A percentile compares a stretch with the other conserved stretches of the same genome.
Conservation (phyloP, 2,113 vertebrate genomes). For the Poecile atricapillus region DNA sequence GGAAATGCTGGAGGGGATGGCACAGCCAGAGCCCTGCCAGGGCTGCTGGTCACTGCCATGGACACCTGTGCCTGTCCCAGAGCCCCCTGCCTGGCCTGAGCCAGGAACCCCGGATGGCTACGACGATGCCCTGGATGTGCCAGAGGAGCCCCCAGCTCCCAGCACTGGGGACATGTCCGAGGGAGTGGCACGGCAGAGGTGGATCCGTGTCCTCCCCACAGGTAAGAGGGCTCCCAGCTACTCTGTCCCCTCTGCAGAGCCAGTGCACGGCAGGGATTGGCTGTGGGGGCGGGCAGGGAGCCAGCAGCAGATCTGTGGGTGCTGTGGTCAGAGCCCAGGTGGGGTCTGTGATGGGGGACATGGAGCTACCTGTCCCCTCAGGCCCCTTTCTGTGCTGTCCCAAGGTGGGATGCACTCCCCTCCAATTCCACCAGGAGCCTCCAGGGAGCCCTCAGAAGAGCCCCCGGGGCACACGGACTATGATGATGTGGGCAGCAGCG, state of each 20-base stretch:
- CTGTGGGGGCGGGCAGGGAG: accelerated
- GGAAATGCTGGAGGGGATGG: accelerated
- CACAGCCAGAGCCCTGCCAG: not conserved
- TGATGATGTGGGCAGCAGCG: not conserved
- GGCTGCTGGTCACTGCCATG: accelerated
- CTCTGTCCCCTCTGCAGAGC: not conserved
- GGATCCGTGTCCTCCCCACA: not conserved
- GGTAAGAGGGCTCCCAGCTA: not conserved
- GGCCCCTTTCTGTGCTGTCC: not conserved
- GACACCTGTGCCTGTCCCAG: not conserved
- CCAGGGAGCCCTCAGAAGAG: accelerated
- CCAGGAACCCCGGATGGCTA: not conserved
- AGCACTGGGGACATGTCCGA: accelerated
- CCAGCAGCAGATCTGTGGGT: not conserved
- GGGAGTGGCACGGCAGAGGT: not conserved
- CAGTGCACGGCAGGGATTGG: not conserved
- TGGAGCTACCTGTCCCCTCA: accelerated
- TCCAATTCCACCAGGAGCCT: not conserved
- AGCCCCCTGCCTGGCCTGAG: not conserved
- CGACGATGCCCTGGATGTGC: not conserved
- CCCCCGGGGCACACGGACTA: accelerated
- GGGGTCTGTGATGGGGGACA: not conserved
- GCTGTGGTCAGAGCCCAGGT: accelerated
- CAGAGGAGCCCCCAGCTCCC: accelerated
- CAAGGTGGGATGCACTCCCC: not conserved